phyloP scores from a whole-genome alignment of 2,888 invertebrate species.

The Phyllotreta striolata region DNA sequence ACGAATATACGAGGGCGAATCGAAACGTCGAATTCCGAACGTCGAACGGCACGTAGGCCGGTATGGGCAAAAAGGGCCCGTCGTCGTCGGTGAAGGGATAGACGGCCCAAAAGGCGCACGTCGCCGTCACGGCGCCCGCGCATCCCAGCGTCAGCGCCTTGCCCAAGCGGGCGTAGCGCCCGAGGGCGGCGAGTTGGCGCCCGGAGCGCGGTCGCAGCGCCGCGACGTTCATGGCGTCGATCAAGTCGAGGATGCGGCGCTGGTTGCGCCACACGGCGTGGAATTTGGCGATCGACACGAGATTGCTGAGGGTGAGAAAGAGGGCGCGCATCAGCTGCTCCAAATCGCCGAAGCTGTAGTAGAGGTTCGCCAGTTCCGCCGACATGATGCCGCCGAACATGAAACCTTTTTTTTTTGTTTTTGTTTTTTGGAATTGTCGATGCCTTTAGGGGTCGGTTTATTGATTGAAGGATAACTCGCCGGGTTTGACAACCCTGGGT shows the following conservation, averaged over 20 bases:
- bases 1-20: slow-evolving; percentile 61
- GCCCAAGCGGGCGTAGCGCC: slow-evolving; percentile 17
- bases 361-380: slow-evolving; percentile 63
- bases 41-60: slow-evolving; percentile 63
- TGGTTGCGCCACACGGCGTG: slow-evolving; percentile 31
- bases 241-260: slow-evolving; percentile 15
- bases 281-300: slow-evolving; percentile 34
- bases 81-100: slow-evolving; percentile 52
- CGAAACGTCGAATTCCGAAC: slow-evolving; percentile 57
- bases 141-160: slow-evolving; percentile 28
- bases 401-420: no score
- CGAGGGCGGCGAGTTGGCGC: slow-evolving; percentile 14
- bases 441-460: no score
- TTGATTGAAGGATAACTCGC: no score
- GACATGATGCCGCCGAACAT: slow-evolving; percentile 60
- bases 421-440: no score
- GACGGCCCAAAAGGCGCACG: slow-evolving; percentile 53
- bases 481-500: no score
- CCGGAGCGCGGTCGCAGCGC: slow-evolving; percentile 29
- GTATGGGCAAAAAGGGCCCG: slow-evolving; percentile 47
- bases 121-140: slow-evolving; percentile 37
- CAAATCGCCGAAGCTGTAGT: slow-evolving; percentile 58
- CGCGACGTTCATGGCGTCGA: slow-evolving; percentile 24
- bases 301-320: slow-evolving; percentile 52
- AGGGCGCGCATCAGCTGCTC: slow-evolving; percentile 49